phyloP scores from a whole-genome alignment of 2,113 vertebrate genomes.

The Donacobius atricapilla region DNA sequence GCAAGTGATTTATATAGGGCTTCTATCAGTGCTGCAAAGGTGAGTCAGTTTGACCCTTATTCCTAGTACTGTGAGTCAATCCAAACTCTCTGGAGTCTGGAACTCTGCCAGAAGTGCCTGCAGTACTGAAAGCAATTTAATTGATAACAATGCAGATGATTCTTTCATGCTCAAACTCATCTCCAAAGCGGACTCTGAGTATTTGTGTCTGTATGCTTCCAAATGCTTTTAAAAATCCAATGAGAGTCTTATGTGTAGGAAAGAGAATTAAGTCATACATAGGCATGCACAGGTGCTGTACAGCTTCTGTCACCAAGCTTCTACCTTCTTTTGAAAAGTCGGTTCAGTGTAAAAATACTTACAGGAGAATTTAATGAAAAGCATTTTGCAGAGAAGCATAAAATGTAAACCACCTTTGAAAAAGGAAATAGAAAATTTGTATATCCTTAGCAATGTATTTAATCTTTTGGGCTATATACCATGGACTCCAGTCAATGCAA shows the following conservation, averaged over 20 bases:
- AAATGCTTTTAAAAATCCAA: background rate
- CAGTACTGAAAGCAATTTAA: background rate
- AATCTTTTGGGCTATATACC: background rate
- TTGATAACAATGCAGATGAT: conserved; percentile 30
- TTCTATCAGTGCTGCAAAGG: conserved; percentile 43
- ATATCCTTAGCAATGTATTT: background rate
- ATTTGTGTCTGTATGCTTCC: background rate
- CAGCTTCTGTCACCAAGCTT: background rate
- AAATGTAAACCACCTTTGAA: background rate
- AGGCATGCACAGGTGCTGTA: background rate
- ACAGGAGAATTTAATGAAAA: background rate
- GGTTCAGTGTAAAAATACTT: background rate
- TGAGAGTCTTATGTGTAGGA: background rate
- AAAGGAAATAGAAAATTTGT: background rate
- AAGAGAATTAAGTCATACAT: background rate
- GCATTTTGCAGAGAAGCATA: background rate
- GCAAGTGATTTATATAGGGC: conserved; percentile 11
- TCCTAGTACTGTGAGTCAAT: conserved; percentile 16
- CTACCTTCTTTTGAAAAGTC: background rate
- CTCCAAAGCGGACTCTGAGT: background rate
- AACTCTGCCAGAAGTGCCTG: conserved; percentile 1
- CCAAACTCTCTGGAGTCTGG: background rate
- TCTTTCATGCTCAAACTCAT: background rate
- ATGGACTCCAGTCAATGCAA: background rate
- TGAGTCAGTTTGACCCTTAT: conserved; percentile 33